These are phyloP conservation scores for Zaprionus tsacasi DNA, from an alignment of 1,140 invertebrate genomes.

Conservation along the genomic window DNA sequence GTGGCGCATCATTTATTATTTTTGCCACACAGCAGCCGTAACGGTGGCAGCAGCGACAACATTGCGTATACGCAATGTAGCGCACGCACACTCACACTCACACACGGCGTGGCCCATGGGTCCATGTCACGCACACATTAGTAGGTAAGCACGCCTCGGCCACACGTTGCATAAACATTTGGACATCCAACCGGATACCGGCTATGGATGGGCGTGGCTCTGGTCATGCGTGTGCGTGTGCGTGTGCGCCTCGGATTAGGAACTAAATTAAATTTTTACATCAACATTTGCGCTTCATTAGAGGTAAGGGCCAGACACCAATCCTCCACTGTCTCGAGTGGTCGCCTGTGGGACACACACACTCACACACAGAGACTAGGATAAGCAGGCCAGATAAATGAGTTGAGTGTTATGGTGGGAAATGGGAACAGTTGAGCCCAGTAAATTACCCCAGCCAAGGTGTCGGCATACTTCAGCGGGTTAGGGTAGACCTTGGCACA, in stretches of 20 bases:
- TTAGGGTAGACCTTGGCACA: slow-evolving; percentile 1
- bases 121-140: slow-evolving; percentile 79
- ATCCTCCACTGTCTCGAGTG: slow-evolving; percentile 29
- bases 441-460: slow-evolving; percentile 43
- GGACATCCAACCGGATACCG: slow-evolving; percentile 43
- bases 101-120: slow-evolving; percentile 51
- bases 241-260: slow-evolving; percentile 50
- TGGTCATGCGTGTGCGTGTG: slow-evolving; percentile 54
- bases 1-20: slow-evolving; percentile 79
- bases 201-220: slow-evolving; percentile 9
- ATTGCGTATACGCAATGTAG: slow-evolving; percentile 68
- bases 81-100: slow-evolving; percentile 55
- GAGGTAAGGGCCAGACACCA: slow-evolving; percentile 35
- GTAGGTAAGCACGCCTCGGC: slow-evolving; percentile 73
- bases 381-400: slow-evolving; percentile 40
- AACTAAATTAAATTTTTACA: slow-evolving; percentile 82
- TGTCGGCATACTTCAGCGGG: slow-evolving; percentile 8
- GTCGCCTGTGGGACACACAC: slow-evolving; percentile 30
- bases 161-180: slow-evolving; percentile 78
- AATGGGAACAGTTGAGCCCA: slow-evolving; percentile 26
- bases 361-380: background rate
- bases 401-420: slow-evolving; percentile 50
- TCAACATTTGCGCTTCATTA: slow-evolving; percentile 81
- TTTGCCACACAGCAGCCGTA: slow-evolving; percentile 51
- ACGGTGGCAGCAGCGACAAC: slow-evolving; percentile 23